Conservation (phyloP, 2,113 vertebrate genomes). For the Circaetus cinerascens region DNA sequence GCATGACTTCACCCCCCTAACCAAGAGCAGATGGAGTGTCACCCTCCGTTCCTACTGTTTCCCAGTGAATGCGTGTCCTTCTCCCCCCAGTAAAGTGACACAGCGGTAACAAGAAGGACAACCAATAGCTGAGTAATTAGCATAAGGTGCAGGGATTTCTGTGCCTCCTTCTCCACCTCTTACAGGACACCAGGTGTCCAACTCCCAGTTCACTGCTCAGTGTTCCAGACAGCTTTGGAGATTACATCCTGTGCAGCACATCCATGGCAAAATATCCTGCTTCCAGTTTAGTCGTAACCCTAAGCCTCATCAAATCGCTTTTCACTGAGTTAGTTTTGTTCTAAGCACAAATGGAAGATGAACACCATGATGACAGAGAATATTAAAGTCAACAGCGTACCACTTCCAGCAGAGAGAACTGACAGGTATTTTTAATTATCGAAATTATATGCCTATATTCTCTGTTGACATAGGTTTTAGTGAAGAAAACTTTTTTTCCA, state of each 20-base stretch:
- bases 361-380: too few relatives aligned
- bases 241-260: not conserved
- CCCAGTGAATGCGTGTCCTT: fast-evolving
- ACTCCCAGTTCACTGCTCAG: not conserved
- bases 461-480: not conserved
- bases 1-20: not conserved
- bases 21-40: fast-evolving
- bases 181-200: not conserved
- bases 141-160: not conserved
- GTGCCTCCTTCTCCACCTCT: not conserved
- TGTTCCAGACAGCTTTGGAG: not conserved
- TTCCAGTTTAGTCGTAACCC: not conserved
- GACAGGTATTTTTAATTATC: not conserved
- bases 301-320: not conserved
- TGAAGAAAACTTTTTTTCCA: not conserved
- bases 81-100: not conserved
- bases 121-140: fast-evolving
- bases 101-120: not conserved
- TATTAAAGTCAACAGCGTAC: not conserved
- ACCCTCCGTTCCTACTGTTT: not conserved
- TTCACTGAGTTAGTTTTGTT: not conserved
- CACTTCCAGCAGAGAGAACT: not conserved
- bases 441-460: not conserved
- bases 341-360: not conserved
- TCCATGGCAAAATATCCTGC: fast-evolving